Evolutionary conservation across 2,113 vertebrate genomes (phyloP), one percentile per base, ranked within the genome.

Genomic region (Tichodroma muraria): DNA sequence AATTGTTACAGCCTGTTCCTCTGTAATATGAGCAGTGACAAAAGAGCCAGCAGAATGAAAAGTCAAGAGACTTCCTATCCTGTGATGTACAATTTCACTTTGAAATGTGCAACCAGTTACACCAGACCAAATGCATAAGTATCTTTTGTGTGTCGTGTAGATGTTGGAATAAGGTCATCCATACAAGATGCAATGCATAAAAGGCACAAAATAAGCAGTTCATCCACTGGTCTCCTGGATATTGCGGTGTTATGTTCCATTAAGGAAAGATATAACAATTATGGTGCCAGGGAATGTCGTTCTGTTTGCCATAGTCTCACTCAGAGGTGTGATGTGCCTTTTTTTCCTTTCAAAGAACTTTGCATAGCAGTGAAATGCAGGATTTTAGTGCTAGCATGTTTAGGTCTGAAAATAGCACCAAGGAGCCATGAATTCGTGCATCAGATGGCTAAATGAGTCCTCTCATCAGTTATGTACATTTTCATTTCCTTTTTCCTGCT

Each of bases 401-500:
- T 16, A 21, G 47, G 24, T 71, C 85, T 61, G 80, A 76, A 91
- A 92, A 80, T 78, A 88, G 94, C 42, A 92, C 56, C 78, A 53
- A 64, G 59, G 75, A 95, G 68, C 92, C 78, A 53, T 56, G 80
- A 83, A 66, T 93, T 81, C 23, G 10, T 69, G 75, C 23, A 80
- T 80, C 59, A 89, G 70, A 80, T 91, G 69, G 49, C 82, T 83
- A 88, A 91, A 93, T 71, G 68, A 90, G 60, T 64, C 54, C 68
- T 78, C 73, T 91, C 75, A 60, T 53, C 81, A 91, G 76, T 86
- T 77, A 20, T 63, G 37, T 54, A 72, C 50, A 27, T 93, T 89
- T 95, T 94, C 52, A 80, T 94, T 93, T 73, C 81, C 65, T 95
- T 95, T 88, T 79, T 83, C 87, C 68, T 89, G 76, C 65, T 93